These are phyloP conservation scores for Junonia oenone DNA, from an alignment of 2,888 invertebrate genomes.

Conservation along the genomic window DNA sequence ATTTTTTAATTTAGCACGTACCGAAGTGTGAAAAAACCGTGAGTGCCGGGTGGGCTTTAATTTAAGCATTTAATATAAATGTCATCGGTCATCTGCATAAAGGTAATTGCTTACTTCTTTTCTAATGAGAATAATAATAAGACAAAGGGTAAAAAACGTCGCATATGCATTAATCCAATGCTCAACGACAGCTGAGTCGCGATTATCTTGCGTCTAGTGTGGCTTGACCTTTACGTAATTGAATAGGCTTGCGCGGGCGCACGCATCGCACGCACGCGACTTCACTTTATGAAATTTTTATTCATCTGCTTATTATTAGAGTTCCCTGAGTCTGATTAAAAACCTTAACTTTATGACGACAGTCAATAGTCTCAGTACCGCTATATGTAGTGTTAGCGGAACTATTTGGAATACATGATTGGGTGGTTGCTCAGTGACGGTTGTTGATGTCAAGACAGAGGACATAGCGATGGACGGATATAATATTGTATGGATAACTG, in stretches of 20 bases:
- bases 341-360: background rate
- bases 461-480: too few species aligned
- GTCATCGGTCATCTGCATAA: slow-evolving; percentile 15
- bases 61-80: slow-evolving; percentile 16
- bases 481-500: too few species aligned
- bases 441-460: too few species aligned
- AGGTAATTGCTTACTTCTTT: slow-evolving; percentile 31
- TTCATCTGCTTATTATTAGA: slow-evolving; percentile 26
- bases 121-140: slow-evolving; percentile 27
- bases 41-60: slow-evolving; percentile 24
- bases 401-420: too few species aligned
- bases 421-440: too few species aligned
- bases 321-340: too few species aligned
- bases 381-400: too few species aligned
- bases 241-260: slow-evolving; percentile 67
- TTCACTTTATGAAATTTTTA: slow-evolving; percentile 31
- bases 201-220: slow-evolving; percentile 67
- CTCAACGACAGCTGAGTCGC: slow-evolving; percentile 64
- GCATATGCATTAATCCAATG: slow-evolving; percentile 34
- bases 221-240: slow-evolving; percentile 75
- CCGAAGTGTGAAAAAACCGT: slow-evolving; percentile 31
- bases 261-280: slow-evolving; percentile 70
- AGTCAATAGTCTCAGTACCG: too few species aligned
- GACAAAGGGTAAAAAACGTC: slow-evolving; percentile 10
- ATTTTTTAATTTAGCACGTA: background rate